A percentile compares a stretch with the other conserved stretches of the same genome.
Evolutionary conservation across 2,888 invertebrate species (phyloP).

Genomic region (Ariolimax columbianus): DNA sequence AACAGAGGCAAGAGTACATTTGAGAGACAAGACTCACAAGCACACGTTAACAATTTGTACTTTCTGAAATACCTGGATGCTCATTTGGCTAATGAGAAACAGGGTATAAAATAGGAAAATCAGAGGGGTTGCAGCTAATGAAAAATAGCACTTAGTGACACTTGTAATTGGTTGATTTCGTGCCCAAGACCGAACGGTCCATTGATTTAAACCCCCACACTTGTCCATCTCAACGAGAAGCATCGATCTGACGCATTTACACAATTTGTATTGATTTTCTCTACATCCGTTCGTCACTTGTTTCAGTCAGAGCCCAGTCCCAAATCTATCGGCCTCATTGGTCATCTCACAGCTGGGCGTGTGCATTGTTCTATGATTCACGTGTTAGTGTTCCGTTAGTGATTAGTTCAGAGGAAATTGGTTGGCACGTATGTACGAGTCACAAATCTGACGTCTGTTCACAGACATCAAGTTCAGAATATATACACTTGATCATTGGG

Average conservation of each 20-base stretch:
- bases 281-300: slow-evolving; percentile 7
- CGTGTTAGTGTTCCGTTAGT: not conserved
- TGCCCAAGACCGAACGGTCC: slow-evolving; percentile 16
- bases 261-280: slow-evolving; percentile 49
- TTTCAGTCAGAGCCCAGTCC: not conserved
- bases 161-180: slow-evolving; percentile 25
- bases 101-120: not conserved
- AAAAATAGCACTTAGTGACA: slow-evolving; percentile 9
- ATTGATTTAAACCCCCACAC: slow-evolving; percentile 31
- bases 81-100: slow-evolving; percentile 24
- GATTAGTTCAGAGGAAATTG: not conserved
- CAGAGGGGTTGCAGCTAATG: not conserved
- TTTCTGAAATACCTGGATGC: not conserved
- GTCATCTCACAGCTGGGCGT: not conserved
- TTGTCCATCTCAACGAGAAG: not conserved
- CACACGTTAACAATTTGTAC: not conserved
- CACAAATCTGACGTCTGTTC: not conserved
- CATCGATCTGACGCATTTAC: slow-evolving; percentile 41
- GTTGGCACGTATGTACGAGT: not conserved
- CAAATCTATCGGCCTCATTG: not conserved
- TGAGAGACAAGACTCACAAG: no score
- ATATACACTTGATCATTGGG: no score
- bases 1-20: no score
- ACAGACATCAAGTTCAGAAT: not conserved
- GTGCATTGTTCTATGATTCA: not conserved